Evolutionary conservation across 1,140 invertebrate genomes (phyloP).

Genomic region (Formica exsecta): DNA sequence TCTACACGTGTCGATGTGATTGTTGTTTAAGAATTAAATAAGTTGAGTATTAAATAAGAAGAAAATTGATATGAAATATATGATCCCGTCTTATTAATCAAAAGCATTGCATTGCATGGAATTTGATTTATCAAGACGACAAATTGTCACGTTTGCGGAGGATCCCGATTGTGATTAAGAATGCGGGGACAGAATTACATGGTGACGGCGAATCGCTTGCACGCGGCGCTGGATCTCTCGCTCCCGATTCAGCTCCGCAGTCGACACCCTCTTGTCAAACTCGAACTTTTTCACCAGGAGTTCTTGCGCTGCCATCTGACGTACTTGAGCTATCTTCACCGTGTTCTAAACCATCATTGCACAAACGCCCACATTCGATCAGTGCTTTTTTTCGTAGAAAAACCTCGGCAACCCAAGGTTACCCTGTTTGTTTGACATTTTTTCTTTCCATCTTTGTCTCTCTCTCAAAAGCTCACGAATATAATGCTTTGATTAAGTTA

Average conservation of each 20-base stretch:
- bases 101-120: background rate
- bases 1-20: background rate
- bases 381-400: constrained; percentile 18
- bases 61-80: background rate
- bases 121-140: background rate
- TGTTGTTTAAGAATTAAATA: background rate
- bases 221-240: constrained; percentile 93
- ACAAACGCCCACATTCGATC: constrained; percentile 68
- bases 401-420: background rate
- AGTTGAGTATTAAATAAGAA: background rate
- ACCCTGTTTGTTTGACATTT: background rate
- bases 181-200: constrained; percentile 70
- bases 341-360: constrained; percentile 87
- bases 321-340: constrained; percentile 90
- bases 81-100: background rate
- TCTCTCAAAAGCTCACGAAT: constrained; percentile 18
- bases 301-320: constrained; percentile 89
- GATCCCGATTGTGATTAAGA: constrained; percentile 5
- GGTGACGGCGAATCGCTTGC: constrained; percentile 92
- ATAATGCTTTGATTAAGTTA: constrained; percentile 32
- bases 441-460: background rate
- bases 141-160: constrained; percentile 23
- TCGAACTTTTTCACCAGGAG: constrained; percentile 89
- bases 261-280: constrained; percentile 86
- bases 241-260: constrained; percentile 92